These are phyloP conservation scores for Lamellibrachia satsuma DNA, from an alignment of 2,888 invertebrate genomes.

Conservation along the genomic window DNA sequence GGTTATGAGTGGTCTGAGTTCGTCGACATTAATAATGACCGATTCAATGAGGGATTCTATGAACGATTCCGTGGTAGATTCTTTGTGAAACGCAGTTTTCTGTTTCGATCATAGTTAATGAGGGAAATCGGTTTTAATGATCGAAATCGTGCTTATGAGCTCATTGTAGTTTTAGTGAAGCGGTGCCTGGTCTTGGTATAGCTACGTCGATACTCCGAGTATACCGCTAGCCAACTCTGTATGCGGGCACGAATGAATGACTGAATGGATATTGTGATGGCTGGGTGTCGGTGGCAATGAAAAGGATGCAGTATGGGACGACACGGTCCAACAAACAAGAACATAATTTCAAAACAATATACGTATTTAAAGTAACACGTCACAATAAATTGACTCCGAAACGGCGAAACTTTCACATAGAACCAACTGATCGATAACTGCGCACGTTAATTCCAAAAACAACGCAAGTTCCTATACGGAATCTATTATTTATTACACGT, in stretches of 20 bases:
- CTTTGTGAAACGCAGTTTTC: too few species aligned
- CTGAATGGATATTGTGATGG: background rate
- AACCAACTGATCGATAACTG: background rate
- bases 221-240: background rate
- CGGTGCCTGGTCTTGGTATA: background rate
- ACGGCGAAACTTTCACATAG: background rate
- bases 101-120: too few species aligned
- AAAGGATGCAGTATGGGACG: background rate
- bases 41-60: too few species aligned
- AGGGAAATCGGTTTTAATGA: too few species aligned
- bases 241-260: background rate
- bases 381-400: background rate
- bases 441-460: conserved; percentile 1
- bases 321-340: background rate
- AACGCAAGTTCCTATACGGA: background rate
- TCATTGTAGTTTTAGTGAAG: too few species aligned
- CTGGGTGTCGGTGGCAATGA: background rate
- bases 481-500: background rate
- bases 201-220: background rate
- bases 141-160: too few species aligned
- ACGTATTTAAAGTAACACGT: background rate
- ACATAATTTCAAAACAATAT: background rate
- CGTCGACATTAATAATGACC: too few species aligned
- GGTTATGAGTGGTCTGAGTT: too few species aligned
- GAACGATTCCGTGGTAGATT: too few species aligned